Percentiles rank a stretch among this genome's conserved stretches.
These are phyloP conservation scores for Sitta europaea DNA, from an alignment of 2,113 vertebrate species.

Conservation along the genomic window DNA sequence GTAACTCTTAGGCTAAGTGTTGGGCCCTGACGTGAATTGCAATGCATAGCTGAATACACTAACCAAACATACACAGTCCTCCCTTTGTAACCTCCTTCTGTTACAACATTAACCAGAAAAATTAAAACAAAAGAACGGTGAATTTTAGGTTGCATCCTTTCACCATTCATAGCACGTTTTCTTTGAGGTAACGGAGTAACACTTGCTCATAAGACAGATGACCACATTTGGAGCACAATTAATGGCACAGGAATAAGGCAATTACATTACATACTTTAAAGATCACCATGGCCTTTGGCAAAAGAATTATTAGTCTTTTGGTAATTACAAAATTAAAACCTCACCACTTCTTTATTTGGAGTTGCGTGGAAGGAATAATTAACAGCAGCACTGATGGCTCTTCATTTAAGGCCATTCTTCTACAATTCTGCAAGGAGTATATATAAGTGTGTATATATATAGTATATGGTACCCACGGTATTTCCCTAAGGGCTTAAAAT, in stretches of 20 bases:
- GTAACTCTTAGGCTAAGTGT: background rate
- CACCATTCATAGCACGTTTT: background rate
- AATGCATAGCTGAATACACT: background rate
- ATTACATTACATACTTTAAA: conserved; percentile 27
- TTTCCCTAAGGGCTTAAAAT: background rate
- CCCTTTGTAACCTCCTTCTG: background rate
- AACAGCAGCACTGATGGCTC: background rate
- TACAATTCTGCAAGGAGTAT: background rate
- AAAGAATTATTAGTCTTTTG: conserved; percentile 22
- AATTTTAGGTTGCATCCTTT: background rate
- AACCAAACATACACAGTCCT: background rate
- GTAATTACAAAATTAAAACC: conserved; percentile 38
- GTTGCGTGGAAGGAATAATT: background rate
- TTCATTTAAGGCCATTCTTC: background rate
- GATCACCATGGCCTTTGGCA: conserved; percentile 18
- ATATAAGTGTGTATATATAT: too few species aligned
- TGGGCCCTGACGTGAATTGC: background rate
- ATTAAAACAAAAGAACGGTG: background rate
- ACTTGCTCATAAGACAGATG: conserved; percentile 22
- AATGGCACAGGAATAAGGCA: conserved; percentile 26
- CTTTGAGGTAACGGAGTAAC: background rate
- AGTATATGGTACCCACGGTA: background rate
- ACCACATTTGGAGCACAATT: background rate
- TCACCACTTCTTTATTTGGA: background rate
- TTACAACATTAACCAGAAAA: background rate